phyloP scores from a whole-genome alignment of 2,113 vertebrate genomes.

The Semnopithecus entellus region DNA sequence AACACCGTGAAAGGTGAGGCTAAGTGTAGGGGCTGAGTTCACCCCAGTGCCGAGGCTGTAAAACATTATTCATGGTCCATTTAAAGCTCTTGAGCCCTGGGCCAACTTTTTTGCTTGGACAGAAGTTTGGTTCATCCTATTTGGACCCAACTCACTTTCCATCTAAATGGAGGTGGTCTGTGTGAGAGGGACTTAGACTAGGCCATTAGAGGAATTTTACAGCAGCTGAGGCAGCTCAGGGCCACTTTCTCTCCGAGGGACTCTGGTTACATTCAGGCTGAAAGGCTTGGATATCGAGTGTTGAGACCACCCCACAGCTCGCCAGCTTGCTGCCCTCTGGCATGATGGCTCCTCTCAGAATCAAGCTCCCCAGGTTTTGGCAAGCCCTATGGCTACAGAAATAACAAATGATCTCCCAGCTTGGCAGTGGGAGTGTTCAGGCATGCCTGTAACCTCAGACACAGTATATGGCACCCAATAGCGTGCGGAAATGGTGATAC shows the following conservation, averaged over 20 bases:
- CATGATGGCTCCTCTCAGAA: not conserved
- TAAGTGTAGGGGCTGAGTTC: constrained; percentile 56
- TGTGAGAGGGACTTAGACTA: not conserved
- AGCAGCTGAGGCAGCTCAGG: not conserved
- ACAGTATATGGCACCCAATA: not conserved
- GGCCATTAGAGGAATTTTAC: not conserved
- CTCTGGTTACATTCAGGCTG: not conserved
- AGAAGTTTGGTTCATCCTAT: constrained; percentile 56
- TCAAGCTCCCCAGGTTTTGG: not conserved
- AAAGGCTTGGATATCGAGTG: not conserved
- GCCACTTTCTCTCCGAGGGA: not conserved
- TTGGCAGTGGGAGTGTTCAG: not conserved
- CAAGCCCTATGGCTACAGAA: not conserved
- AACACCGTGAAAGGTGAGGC: constrained; percentile 72
- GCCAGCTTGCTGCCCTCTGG: not conserved
- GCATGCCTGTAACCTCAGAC: not conserved
- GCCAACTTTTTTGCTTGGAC: constrained; percentile 46
- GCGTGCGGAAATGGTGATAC: not conserved
- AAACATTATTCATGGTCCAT: constrained; percentile 59
- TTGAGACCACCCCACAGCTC: constrained; percentile 5
- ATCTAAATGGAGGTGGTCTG: constrained; percentile 41
- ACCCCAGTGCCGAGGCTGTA: constrained; percentile 25
- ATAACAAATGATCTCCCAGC: not conserved
- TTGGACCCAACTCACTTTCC: constrained; percentile 53
- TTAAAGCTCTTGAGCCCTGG: constrained; percentile 30